Evolutionary conservation across 2,888 invertebrate genomes (phyloP).

Genomic region (Nomada fabriciana): DNA sequence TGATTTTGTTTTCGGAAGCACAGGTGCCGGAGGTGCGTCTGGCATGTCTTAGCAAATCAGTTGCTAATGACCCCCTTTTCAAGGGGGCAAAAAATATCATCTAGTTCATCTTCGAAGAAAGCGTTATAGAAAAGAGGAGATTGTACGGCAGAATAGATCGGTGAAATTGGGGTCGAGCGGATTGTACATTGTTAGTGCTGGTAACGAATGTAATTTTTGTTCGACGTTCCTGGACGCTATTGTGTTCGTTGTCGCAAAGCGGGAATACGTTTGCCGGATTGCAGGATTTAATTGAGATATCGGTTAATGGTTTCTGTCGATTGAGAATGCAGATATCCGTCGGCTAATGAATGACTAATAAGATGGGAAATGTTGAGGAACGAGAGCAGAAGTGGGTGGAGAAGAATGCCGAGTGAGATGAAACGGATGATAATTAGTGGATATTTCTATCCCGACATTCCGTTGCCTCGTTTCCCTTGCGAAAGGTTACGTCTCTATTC

Average conservation of each 20-base stretch:
- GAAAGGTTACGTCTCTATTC: conserved; percentile 66
- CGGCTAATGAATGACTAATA: conserved; percentile 64
- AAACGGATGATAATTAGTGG: conserved; percentile 59
- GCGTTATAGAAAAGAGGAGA: background rate
- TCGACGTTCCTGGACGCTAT: no score
- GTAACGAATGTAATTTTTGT: no score
- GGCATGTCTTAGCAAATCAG: conserved; percentile 18
- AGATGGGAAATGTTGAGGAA: conserved; percentile 39
- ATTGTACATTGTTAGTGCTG: no score
- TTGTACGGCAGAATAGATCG: no score
- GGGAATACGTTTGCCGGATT: background rate
- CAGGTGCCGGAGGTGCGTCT: conserved; percentile 46
- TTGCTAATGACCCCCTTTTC: conserved; percentile 8
- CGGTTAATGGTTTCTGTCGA: background rate
- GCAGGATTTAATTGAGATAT: background rate
- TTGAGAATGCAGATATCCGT: conserved; percentile 2
- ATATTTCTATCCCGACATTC: conserved; percentile 25
- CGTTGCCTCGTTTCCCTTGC: conserved; percentile 45
- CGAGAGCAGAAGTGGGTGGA: conserved; percentile 38
- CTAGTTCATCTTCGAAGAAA: background rate
- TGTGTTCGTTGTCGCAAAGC: no score
- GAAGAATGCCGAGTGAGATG: conserved; percentile 26
- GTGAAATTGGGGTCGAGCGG: no score
- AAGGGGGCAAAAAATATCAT: no score
- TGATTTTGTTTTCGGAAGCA: conserved; percentile 45